Base-by-base conservation (phyloP, 2,888 invertebrate genomes). In the Cryptosula pallasiana region DNA sequence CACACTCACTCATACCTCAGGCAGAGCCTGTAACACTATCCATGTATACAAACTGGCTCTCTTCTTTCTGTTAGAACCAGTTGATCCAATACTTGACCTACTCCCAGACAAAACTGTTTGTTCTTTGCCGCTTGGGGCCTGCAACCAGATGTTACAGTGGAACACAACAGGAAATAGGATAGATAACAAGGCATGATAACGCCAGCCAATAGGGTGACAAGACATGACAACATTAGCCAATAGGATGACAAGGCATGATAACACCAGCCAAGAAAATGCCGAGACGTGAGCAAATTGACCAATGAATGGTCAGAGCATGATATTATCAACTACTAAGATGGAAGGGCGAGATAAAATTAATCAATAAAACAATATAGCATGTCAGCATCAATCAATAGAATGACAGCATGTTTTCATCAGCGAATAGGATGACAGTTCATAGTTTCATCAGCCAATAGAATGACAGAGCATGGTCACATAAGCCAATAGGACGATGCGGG, bases 11-110 rank as follows among this genome's bases (percentile, higher is more conserved):
- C n/a, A n/a, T 72, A 83, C 83, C 80, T 84, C 95, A 0, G 98
- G 97, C 78, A 98, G 94, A 81, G 95, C 94, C 86, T 98, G 95
- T 76, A 99, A 86, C 1, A 95, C 96, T 88, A 96, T 91, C 93
- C 96, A 97, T 91, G 87, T 95, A 92, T 76, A 98, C 86, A 87
- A 75, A 92, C 92, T 73, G 92, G 97, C 83, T 91, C 94, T 86
- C 94, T 97, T 72, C 35, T 79, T 75, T 1, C n/a, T 27, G 27
- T 16, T 29, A 13, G 63, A 63, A 25, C 63, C 63, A 13, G 63
- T 32, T 25, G 63, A 63, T 20, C 27, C 27, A 32, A 63, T 32
- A 32, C 63, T 63, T 20, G 63, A 25, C 1, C 63, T 2, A 27
- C 63, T 63, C 2, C 29, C 63, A 32, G 63, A 27, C 32, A 27